Base-by-base conservation (phyloP, 1,140 invertebrate species). In the Ptiloglossa arizonensis region DNA sequence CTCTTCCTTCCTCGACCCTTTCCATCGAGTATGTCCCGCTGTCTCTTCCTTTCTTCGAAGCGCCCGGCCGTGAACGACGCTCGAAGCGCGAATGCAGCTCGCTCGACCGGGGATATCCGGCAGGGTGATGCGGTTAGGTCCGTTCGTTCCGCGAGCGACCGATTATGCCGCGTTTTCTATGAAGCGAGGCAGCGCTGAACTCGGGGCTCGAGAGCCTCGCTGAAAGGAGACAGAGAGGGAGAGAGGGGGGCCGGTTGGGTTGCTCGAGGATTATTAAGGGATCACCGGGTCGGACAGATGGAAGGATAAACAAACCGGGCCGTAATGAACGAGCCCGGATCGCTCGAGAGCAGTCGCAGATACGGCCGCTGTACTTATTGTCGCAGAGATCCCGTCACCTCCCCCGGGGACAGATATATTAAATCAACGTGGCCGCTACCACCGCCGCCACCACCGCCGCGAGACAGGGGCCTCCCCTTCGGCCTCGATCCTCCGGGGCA, bases 241-340 rank as follows among this genome's bases (percentile, higher is more conserved):
- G n/a, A n/a, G 57, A 50, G 27, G 59, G n/a, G 71, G 59, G 32
- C 27, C 8, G 13, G 62, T 60, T 13, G 52, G 35, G 22, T 50
- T 73, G 78, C 62, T 86, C 79, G 77, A 87, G 82, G 80, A 77
- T 87, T 86, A 87, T 87, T 86, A 83, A 87, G 72, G 86, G 83
- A 83, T 88, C 85, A 87, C 77, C 80, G 79, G 83, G 71, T 87
- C 75, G 74, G 83, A 79, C 86, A 83, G 82, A 88, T 88, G 80
- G 76, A 81, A 81, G 78, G 85, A 87, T 85, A 88, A 89, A 88
- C 80, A 85, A 88, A 88, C 87, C 77, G 56, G 62, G 32, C 41
- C 73, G 81, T 87, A 86, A 87, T 86, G 87, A 85, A 83, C 72
- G 72, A 84, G 85, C 46, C 27, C 38, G 62, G 32, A 78, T 79